Evolutionary conservation across 1,140 invertebrate species (phyloP).

Genomic region (Drosophila sulfurigaster): DNA sequence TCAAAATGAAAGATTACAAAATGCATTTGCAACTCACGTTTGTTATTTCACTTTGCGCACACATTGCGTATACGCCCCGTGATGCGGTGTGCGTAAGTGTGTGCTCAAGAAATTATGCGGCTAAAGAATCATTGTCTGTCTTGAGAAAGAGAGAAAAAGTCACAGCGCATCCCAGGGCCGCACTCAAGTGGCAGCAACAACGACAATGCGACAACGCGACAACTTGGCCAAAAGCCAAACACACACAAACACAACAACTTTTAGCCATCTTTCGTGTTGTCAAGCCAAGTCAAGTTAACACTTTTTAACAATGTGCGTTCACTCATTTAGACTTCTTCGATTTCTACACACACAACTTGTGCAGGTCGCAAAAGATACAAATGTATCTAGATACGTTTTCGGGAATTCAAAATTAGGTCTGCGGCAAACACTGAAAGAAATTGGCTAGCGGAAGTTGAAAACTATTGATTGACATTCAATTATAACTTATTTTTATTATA

Average conservation of each 20-base stretch:
- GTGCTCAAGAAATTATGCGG: constrained; percentile 14
- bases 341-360: neutral
- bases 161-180: constrained; percentile 12
- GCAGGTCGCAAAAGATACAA: constrained; percentile 2
- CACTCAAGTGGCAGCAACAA: neutral
- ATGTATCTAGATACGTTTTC: constrained; percentile 6
- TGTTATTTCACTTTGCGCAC: neutral
- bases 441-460: neutral
- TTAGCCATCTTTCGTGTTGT: neutral
- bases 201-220: neutral
- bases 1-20: no score
- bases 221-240: neutral
- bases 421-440: neutral
- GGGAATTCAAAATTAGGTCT: no score
- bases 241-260: no score
- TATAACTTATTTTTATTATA: no score
- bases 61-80: constrained; percentile 18
- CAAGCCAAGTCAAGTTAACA: constrained; percentile 8
- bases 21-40: neutral
- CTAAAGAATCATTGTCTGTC: constrained; percentile 20
- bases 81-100: neutral
- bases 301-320: constrained; percentile 18
- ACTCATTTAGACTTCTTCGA: constrained; percentile 5
- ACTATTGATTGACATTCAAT: neutral
- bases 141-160: constrained; percentile 8